Base-by-base conservation (phyloP, 2,888 invertebrate genomes). In the Acronicta alni region DNA sequence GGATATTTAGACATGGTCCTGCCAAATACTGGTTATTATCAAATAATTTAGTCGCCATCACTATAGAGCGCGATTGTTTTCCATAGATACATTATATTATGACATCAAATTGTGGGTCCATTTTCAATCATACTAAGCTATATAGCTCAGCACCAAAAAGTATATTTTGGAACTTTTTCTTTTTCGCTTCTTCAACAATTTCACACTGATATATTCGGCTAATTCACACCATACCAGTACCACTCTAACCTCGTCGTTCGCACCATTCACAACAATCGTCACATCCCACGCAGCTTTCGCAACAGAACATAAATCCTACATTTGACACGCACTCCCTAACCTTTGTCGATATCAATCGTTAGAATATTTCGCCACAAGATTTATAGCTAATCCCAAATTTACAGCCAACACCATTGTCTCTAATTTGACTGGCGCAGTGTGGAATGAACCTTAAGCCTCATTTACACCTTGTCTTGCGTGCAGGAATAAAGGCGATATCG, bases 261-360 rank as follows among this genome's bases (percentile, higher is more conserved):
- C 75, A 56, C 77, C 61, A 41, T 67, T 59, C 51, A 49, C 54
- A 57, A 61, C 65, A 63, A 72, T 74, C 61, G 73, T 71, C 76
- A 72, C 80, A 75, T 78, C 82, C 84, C 79, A 81, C 84, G 61
- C 77, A 51, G 12, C 57, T 80, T 70, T 76, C 67, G 70, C 70
- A 82, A 79, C 51, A 0, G 18, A 58, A 67, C 75, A 80, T 83
- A 83, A 84, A 85, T 83, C 65, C 67, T 52, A 57, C 66, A 61
- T 80, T 80, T 81, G 81, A 82, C 82, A 78, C 76, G 57, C 54
- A 66, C 78, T 63, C 60, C 52, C 61, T 67, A 78, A 78, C 70
- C 75, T 79, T 74, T 72, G 66, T 65, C 69, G 77, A 77, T 77
- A 74, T 74, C 75, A 77, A 77, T 77, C 79, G 72, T 65, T 74